Percentiles rank a stretch among this genome's conserved stretches.
Conservation (phyloP, 1,140 invertebrate species). For the Dolichoris vasculosae region DNA sequence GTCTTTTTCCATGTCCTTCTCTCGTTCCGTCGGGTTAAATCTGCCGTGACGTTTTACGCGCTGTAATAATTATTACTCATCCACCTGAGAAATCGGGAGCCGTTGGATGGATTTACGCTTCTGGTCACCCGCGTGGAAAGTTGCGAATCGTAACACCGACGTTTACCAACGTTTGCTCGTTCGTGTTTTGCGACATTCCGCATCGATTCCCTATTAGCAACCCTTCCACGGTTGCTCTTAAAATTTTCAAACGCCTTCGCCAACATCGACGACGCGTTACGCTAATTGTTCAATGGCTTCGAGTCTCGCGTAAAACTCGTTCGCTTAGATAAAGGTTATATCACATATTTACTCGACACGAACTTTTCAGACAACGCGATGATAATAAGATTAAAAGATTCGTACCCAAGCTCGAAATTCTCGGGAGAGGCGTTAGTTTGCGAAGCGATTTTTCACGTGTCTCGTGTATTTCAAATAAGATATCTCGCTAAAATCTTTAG, state of each 20-base stretch:
- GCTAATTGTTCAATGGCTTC: neutral
- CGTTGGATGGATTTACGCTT: neutral
- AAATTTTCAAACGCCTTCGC: neutral
- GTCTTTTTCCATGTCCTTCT: too few species aligned
- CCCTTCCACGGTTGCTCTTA: too few species aligned
- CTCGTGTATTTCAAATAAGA: neutral
- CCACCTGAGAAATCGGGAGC: neutral
- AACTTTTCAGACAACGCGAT: neutral
- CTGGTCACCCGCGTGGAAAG: neutral
- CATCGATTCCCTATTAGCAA: neutral
- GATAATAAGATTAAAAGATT: neutral
- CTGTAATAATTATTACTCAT: slow-evolving; percentile 3
- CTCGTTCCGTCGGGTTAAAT: neutral
- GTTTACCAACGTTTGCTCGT: neutral
- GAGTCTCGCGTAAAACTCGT: too few species aligned
- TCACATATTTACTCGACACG: neutral
- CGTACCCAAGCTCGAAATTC: neutral
- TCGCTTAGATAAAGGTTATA: neutral
- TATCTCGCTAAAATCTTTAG: neutral
- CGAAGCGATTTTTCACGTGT: neutral
- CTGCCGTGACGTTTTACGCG: neutral
- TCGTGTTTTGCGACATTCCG: neutral
- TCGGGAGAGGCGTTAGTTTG: neutral
- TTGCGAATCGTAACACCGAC: neutral
- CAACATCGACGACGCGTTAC: neutral